Conservation (phyloP, 1,140 invertebrate genomes). For the Hylyphantes graminicola region DNA sequence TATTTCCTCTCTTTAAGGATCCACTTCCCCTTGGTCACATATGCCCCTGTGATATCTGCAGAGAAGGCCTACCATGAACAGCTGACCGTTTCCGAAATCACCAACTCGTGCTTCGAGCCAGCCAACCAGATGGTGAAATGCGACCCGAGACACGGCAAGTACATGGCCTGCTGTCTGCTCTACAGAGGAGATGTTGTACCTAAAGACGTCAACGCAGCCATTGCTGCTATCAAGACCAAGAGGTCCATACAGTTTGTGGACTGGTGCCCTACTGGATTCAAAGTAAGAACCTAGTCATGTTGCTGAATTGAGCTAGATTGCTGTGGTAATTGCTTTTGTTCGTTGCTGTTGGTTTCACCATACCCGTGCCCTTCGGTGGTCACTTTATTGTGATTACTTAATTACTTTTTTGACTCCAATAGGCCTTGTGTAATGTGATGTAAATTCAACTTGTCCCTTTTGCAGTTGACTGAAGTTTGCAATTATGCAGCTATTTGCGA, state of each 20-base stretch:
- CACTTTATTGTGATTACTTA: no score
- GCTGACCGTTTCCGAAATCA: conserved; percentile 59
- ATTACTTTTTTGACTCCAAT: no score
- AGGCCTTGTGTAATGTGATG: no score
- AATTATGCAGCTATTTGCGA: no score
- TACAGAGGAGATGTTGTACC: conserved; percentile 60
- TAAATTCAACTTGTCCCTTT: no score
- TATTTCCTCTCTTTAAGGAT: conserved; percentile 86
- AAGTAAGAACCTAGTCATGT: no score
- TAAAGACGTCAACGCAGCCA: conserved; percentile 61
- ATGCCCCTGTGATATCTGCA: conserved; percentile 56
- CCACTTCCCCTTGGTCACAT: conserved; percentile 73
- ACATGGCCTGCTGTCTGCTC: conserved; percentile 59
- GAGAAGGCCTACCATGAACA: no score
- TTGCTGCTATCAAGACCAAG: conserved; percentile 59
- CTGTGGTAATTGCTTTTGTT: no score
- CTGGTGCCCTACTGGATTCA: conserved; percentile 91
- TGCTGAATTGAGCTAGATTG: no score
- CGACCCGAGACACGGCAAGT: conserved; percentile 60
- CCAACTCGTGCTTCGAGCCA: conserved; percentile 61
- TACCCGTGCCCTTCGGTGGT: no score
- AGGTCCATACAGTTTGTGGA: conserved; percentile 86
- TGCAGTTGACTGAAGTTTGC: no score
- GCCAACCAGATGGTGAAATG: conserved; percentile 61
- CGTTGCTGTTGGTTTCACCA: no score